A percentile compares a stretch with the other conserved stretches of the same genome.
Conservation (phyloP, 1,140 invertebrate genomes). For the Temnothorax nylanderi region DNA sequence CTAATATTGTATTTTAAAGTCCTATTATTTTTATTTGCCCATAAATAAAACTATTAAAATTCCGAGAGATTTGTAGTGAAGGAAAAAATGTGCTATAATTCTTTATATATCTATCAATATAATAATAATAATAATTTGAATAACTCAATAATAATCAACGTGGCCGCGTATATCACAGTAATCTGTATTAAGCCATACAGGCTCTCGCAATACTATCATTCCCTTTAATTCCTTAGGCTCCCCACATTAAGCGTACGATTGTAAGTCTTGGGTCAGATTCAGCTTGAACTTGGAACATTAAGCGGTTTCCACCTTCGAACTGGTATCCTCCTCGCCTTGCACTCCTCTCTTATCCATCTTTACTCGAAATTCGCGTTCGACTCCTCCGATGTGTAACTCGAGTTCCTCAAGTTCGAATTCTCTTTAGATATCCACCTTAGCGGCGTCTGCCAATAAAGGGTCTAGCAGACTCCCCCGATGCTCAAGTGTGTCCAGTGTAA, state of each 20-base stretch:
- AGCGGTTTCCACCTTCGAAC: constrained; percentile 70
- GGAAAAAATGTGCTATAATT: neutral
- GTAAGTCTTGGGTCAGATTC: constrained; percentile 70
- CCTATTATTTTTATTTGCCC: neutral
- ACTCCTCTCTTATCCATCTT: constrained; percentile 50
- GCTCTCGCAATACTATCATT: constrained; percentile 48
- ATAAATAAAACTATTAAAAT: neutral
- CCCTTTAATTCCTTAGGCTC: constrained; percentile 57
- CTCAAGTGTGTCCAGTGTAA: constrained; percentile 80
- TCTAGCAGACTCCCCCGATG: constrained; percentile 60
- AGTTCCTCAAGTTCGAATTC: constrained; percentile 75
- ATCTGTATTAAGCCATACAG: constrained; percentile 35
- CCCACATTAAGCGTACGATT: constrained; percentile 71
- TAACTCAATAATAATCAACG: neutral
- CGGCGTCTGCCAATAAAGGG: constrained; percentile 74
- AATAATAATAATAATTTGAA: neutral
- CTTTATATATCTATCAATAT: neutral
- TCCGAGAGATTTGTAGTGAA: neutral
- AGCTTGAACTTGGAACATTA: constrained; percentile 72
- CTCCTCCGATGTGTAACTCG: constrained; percentile 69
- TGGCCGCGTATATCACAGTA: neutral
- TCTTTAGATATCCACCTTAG: constrained; percentile 75
- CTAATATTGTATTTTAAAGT: neutral
- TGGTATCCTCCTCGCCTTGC: constrained; percentile 36
- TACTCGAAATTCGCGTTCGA: constrained; percentile 62